Evolutionary conservation across 2,113 vertebrate genomes (phyloP).

Genomic region (Gopherus flavomarginatus): DNA sequence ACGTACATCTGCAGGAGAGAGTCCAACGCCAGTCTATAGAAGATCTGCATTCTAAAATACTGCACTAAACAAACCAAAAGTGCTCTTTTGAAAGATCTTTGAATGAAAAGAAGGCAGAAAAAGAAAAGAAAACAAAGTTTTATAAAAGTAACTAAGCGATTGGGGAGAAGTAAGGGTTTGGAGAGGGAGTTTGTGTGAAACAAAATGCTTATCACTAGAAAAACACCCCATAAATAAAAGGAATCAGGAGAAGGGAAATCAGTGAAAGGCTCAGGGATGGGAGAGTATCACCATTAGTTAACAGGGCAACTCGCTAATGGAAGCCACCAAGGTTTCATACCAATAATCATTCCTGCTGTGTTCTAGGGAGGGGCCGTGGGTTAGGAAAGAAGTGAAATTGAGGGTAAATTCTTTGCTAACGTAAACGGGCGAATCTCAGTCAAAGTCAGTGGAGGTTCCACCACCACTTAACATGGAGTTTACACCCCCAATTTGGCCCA

Average conservation of each 20-base stretch:
- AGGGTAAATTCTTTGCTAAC: neutral
- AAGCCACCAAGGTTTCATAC: fast-evolving
- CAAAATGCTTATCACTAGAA: fast-evolving
- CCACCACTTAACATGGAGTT: neutral
- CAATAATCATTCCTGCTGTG: neutral
- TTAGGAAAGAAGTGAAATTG: neutral
- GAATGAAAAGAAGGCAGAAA: neutral
- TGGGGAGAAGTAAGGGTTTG: neutral
- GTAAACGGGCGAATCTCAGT: neutral
- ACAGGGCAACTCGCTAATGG: neutral
- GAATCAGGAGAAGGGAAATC: neutral
- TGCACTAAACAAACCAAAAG: neutral
- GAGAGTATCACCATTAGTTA: neutral
- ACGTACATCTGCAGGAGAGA: neutral
- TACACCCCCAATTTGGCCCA: neutral
- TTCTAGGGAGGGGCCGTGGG: neutral
- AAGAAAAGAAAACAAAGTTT: neutral
- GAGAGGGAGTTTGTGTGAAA: neutral
- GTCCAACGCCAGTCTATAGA: neutral
- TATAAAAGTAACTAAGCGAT: neutral
- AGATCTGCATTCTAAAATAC: neutral
- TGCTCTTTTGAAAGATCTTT: neutral
- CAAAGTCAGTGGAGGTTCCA: neutral
- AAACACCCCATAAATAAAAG: neutral
- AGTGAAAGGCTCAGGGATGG: neutral